Conservation (phyloP, 2,888 invertebrate genomes). For the Drosophila testacea region DNA sequence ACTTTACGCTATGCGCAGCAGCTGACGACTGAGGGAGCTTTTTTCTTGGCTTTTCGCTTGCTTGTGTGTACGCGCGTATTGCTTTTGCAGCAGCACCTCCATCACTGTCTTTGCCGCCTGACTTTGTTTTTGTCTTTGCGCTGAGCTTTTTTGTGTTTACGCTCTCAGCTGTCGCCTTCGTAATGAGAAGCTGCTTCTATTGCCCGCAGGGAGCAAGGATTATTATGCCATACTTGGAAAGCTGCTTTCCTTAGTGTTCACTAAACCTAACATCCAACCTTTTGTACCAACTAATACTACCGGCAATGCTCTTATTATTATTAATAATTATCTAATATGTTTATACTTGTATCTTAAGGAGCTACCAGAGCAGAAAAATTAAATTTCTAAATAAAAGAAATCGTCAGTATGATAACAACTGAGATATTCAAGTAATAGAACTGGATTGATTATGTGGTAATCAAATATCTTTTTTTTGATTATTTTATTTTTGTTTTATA, state of each 20-base stretch:
- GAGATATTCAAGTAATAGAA: no score
- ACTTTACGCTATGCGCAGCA: conserved; percentile 85
- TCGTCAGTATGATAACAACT: no score
- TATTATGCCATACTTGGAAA: conserved; percentile 19
- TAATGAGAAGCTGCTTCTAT: conserved; percentile 23
- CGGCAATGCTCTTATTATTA: conserved; percentile 4
- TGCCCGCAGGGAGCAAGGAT: conserved; percentile 15
- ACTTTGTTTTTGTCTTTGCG: conserved; percentile 28
- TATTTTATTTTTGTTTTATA: no score
- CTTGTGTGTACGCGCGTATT: conserved; percentile 55
- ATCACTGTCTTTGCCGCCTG: conserved; percentile 36
- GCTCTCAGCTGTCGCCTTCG: conserved; percentile 47
- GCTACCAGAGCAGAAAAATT: no score
- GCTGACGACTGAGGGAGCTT: conserved; percentile 84
- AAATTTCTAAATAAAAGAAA: no score
- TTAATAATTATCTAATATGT: no score
- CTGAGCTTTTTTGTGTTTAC: conserved; percentile 47
- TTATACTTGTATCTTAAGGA: no score
- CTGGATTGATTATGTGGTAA: no score
- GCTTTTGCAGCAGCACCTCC: conserved; percentile 46
- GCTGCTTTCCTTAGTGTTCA: conserved; percentile 9
- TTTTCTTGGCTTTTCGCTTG: conserved; percentile 71
- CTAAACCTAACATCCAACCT: conserved; percentile 20
- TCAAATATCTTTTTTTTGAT: no score
- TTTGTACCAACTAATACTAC: background rate